Percentiles rank a stretch among this genome's conserved stretches.
These are phyloP conservation scores for Machimus atricapillus DNA, from an alignment of 2,888 invertebrate genomes.

Conservation along the genomic window DNA sequence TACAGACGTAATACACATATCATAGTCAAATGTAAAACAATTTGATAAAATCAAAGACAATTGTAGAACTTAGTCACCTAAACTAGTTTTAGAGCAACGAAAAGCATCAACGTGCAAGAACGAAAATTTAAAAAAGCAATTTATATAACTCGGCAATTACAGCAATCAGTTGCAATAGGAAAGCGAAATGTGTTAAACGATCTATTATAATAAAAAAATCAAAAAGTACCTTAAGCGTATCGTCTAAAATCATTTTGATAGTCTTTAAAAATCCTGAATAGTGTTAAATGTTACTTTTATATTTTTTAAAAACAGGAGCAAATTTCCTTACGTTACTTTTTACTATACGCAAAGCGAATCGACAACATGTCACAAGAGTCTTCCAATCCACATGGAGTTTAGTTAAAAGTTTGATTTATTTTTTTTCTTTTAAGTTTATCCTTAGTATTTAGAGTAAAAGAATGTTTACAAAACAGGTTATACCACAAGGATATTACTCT, in stretches of 20 bases:
- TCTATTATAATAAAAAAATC: not conserved
- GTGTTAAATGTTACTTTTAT: constrained; percentile 7
- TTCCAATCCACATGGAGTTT: constrained; percentile 14
- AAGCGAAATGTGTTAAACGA: not conserved
- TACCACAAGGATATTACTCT: constrained; percentile 18
- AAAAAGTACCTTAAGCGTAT: constrained; percentile 7
- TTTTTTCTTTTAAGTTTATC: not conserved
- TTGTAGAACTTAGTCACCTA: not conserved
- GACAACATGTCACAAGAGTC: constrained; percentile 35
- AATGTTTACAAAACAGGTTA: not conserved
- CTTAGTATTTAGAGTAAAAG: not conserved
- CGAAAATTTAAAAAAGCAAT: not conserved
- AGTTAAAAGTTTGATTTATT: not conserved
- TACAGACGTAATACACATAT: not conserved
- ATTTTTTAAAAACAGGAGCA: not conserved
- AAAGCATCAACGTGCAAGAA: not conserved
- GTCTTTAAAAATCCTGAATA: not conserved
- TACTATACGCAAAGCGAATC: not conserved
- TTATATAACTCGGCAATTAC: not conserved
- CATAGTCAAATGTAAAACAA: not conserved
- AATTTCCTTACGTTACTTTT: not conserved
- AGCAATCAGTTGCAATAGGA: not conserved
- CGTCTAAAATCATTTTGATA: not conserved
- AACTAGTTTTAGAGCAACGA: constrained; percentile 3
- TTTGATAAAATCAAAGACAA: constrained; percentile 20